Evolutionary conservation across 2,113 vertebrate species (phyloP).

Genomic region (Tachysurus vachellii): DNA sequence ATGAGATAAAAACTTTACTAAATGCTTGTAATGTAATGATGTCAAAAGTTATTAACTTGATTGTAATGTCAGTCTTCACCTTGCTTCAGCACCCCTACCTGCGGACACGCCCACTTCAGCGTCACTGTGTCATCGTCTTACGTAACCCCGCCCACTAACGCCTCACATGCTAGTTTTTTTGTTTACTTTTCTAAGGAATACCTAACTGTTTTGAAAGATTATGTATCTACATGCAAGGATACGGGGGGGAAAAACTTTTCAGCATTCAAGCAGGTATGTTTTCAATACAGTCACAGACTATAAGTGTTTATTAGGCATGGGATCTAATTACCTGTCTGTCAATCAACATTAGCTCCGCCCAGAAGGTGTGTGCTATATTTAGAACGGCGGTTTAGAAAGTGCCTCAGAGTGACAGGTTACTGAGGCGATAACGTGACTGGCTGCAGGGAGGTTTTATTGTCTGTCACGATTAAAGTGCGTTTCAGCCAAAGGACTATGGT

Average conservation of each 20-base stretch:
- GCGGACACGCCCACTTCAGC: slow-evolving; percentile 8
- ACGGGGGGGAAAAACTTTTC: neutral
- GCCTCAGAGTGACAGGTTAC: neutral
- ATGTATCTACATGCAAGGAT: neutral
- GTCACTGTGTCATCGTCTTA: neutral
- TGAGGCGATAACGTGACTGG: no score
- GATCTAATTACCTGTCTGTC: neutral
- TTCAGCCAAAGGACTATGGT: neutral
- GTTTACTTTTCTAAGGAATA: neutral
- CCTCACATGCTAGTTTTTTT: neutral
- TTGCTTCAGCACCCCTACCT: neutral
- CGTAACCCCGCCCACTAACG: neutral
- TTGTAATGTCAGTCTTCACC: neutral
- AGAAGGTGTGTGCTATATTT: slow-evolving; percentile 39
- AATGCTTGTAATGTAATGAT: no score
- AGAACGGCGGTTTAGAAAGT: slow-evolving; percentile 11
- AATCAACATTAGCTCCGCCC: slow-evolving; percentile 27
- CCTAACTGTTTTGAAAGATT: neutral
- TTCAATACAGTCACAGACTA: no score
- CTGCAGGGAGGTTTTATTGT: neutral
- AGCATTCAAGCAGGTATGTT: neutral
- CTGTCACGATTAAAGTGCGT: neutral
- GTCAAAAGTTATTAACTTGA: neutral
- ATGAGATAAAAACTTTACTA: no score
- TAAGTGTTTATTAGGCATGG: no score